A percentile compares a stretch with the other conserved stretches of the same genome.
These are phyloP conservation scores for Lemur catta DNA, from an alignment of 2,797 vertebrate species.

Conservation along the genomic window DNA sequence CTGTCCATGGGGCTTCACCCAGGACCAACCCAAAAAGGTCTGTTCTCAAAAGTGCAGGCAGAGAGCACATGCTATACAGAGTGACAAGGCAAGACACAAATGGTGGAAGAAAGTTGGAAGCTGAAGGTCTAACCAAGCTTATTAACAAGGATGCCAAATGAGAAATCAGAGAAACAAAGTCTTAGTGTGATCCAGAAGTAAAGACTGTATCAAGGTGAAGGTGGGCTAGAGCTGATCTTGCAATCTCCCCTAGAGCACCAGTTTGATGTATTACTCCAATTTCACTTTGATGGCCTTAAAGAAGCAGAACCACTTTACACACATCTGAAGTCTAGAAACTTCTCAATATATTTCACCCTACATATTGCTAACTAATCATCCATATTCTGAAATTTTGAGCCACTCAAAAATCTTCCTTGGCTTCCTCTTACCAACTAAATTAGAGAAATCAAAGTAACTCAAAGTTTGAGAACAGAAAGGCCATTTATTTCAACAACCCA, in stretches of 20 bases:
- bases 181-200: background rate
- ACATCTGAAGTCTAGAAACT: background rate
- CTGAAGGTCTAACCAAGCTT: background rate
- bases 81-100: background rate
- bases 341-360: background rate
- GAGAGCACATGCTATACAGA: background rate
- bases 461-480: background rate
- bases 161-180: background rate
- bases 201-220: background rate
- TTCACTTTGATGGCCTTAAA: background rate
- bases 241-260: background rate
- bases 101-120: background rate
- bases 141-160: background rate
- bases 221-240: background rate
- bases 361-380: background rate
- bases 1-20: background rate
- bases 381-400: constrained; percentile 2
- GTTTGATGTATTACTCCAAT: background rate
- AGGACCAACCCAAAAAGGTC: background rate
- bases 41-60: background rate
- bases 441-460: background rate
- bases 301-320: background rate
- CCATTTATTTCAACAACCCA: background rate
- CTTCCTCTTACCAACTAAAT: background rate
- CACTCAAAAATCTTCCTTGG: background rate